Percentiles rank a stretch among this genome's conserved stretches.
Conservation (phyloP, 2,113 vertebrate genomes). For the Gila orcuttii region DNA sequence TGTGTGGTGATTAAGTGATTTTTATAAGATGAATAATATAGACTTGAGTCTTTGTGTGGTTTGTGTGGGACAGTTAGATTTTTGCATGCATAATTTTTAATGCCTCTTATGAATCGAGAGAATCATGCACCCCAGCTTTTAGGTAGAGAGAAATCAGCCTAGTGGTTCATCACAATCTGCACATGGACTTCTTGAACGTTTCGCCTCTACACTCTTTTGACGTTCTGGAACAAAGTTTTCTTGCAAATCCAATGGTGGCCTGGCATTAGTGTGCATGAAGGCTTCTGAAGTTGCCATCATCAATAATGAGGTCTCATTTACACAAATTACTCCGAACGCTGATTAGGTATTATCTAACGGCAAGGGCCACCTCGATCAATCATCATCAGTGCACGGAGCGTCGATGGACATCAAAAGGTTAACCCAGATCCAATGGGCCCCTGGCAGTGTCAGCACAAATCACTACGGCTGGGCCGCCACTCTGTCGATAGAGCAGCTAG, state of each 20-base stretch:
- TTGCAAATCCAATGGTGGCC: conserved; percentile 71
- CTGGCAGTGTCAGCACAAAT: conserved; percentile 95
- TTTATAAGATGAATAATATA: conserved; percentile 63
- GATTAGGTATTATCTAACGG: conserved; percentile 94
- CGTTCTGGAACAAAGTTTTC: conserved; percentile 70
- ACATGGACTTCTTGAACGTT: conserved; percentile 2
- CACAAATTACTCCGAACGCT: conserved; percentile 90
- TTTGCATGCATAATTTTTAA: conserved; percentile 23
- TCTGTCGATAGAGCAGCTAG: conserved; percentile 90
- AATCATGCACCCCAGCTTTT: background rate
- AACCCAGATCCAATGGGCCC: conserved; percentile 83
- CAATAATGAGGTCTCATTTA: conserved; percentile 96
- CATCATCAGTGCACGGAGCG: conserved; percentile 83
- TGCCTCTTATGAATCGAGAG: background rate
- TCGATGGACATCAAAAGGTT: conserved; percentile 92
- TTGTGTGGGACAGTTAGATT: conserved; percentile 20
- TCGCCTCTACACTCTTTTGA: conserved; percentile 32
- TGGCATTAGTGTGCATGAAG: conserved; percentile 74
- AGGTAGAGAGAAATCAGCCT: background rate
- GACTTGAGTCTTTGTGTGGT: conserved; percentile 38
- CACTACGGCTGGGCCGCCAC: conserved; percentile 79
- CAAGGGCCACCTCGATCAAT: conserved; percentile 90
- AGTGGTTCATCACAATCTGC: background rate
- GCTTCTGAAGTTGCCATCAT: conserved; percentile 82
- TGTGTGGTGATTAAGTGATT: conserved; percentile 56